Evolutionary conservation across 2,888 invertebrate genomes (phyloP).

Genomic region (Dasypolia templi): DNA sequence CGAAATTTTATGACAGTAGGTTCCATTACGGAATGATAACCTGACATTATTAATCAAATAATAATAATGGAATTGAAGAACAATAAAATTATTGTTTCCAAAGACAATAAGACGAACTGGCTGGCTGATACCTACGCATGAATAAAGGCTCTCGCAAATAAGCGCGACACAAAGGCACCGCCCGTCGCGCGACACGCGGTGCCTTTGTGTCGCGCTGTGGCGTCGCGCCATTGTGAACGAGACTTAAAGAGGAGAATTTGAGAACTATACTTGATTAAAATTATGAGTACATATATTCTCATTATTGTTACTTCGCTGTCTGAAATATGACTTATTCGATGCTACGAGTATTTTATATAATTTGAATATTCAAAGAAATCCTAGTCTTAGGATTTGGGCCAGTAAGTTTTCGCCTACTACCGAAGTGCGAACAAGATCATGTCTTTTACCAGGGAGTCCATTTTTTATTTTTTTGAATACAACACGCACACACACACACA

Average conservation of each 20-base stretch:
- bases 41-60: conserved; percentile 20
- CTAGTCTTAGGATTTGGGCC: not conserved
- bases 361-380: not conserved
- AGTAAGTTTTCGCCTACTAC: not conserved
- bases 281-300: not conserved
- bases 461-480: not conserved
- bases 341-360: too few relatives aligned
- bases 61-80: conserved; percentile 22
- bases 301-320: not conserved
- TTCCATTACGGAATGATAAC: conserved; percentile 12
- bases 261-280: not conserved
- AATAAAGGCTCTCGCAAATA: too few relatives aligned
- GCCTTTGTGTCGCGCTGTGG: too few relatives aligned
- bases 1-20: not conserved
- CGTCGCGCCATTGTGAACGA: too few relatives aligned
- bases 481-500: not conserved
- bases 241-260: not conserved
- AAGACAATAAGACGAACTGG: conserved; percentile 34
- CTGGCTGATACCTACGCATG: not conserved
- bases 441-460: not conserved
- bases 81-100: conserved; percentile 34
- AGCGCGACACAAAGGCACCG: too few relatives aligned
- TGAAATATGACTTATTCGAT: not conserved
- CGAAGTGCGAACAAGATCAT: not conserved
- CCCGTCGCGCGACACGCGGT: too few relatives aligned